A percentile compares a stretch with the other conserved stretches of the same genome.
Conservation (phyloP, 2,888 invertebrate genomes). For the Campaea margaritaria region DNA sequence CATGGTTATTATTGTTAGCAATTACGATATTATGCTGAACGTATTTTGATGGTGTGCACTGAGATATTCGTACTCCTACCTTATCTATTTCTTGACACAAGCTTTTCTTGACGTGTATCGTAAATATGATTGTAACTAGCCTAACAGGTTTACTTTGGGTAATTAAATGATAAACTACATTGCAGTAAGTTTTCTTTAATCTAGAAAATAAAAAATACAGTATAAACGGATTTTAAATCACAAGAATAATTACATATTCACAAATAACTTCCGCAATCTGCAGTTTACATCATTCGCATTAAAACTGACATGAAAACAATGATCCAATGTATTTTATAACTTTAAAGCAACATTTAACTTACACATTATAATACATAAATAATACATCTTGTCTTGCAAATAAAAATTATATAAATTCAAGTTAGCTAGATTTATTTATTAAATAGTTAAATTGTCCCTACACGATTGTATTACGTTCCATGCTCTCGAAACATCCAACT, state of each 20-base stretch:
- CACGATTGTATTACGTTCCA: slow-evolving; percentile 68
- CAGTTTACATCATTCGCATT: slow-evolving; percentile 73
- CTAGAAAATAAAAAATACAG: slow-evolving; percentile 85
- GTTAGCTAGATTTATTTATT: slow-evolving; percentile 78
- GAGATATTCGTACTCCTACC: too few species aligned
- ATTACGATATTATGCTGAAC: too few species aligned
- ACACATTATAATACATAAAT: slow-evolving; percentile 84
- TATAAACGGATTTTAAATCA: slow-evolving; percentile 85
- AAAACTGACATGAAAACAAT: slow-evolving; percentile 79
- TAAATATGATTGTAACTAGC: background rate
- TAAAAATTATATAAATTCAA: slow-evolving; percentile 83
- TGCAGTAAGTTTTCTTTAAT: slow-evolving; percentile 85
- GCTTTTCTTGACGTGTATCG: too few species aligned
- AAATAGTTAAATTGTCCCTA: slow-evolving; percentile 80
- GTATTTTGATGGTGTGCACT: too few species aligned
- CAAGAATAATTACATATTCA: slow-evolving; percentile 86
- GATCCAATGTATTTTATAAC: slow-evolving; percentile 76
- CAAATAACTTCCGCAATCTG: slow-evolving; percentile 79
- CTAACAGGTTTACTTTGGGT: background rate
- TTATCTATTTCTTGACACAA: too few species aligned
- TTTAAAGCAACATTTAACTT: slow-evolving; percentile 84
- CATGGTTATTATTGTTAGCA: too few species aligned
- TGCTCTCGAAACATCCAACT: slow-evolving; percentile 48
- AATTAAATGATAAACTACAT: slow-evolving; percentile 39
- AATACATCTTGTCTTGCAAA: slow-evolving; percentile 84